Evolutionary conservation across 2,113 vertebrate genomes (phyloP).

Genomic region (Pontoporia blainvillei): DNA sequence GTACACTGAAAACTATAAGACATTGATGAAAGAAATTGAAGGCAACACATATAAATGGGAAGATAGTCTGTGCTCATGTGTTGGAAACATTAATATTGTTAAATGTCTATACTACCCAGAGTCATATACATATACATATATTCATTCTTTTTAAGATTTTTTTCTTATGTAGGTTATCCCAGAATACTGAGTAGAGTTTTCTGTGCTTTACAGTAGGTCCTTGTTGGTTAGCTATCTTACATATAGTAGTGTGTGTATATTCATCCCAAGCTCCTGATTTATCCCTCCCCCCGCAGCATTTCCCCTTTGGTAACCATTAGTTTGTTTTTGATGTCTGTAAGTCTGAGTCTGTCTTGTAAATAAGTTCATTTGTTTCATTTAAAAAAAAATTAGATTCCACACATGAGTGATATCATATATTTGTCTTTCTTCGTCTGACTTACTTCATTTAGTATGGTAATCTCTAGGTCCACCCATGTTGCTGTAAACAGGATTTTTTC

Average conservation of each 20-base stretch:
- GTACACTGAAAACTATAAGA: background rate
- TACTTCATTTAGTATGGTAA: background rate
- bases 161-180: background rate
- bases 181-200: background rate
- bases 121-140: background rate
- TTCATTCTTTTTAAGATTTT: background rate
- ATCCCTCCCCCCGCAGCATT: fast-evolving
- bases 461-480: background rate
- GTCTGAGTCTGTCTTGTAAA: background rate
- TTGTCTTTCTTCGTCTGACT: background rate
- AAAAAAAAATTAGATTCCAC: background rate
- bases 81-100: background rate
- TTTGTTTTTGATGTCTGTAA: background rate
- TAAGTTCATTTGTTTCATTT: background rate
- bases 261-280: background rate
- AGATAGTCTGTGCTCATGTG: background rate
- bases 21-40: background rate
- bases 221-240: background rate
- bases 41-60: background rate
- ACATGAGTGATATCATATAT: background rate
- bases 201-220: background rate
- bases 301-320: background rate
- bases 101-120: background rate
- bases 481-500: background rate
- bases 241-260: background rate